Evolutionary conservation across 64 coral and sea anemone genomes (phyloP), one percentile per base, ranked within the genome.

Genomic region (Anthopleura sola): DNA sequence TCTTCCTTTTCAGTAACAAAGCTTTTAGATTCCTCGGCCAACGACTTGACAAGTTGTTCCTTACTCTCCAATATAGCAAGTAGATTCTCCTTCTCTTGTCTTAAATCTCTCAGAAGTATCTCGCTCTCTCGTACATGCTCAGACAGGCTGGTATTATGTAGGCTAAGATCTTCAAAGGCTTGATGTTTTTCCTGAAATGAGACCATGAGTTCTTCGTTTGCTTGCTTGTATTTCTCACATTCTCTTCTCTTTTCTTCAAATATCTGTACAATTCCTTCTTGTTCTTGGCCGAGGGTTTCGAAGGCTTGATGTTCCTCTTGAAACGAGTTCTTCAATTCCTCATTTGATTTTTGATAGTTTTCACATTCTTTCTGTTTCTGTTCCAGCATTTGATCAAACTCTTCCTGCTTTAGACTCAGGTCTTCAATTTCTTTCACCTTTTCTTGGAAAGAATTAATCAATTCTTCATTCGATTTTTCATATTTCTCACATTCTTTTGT

Each of bases 121-220:
- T 87, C 87, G 5, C 68, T 87, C 31, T 97, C 94, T 49, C 31
- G 36, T 66, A 97, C 47, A 53, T 83, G 84, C 48, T 60, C 84
- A 18, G 31, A 40, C 33, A 97, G 78, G 55, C 90, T 92, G 55
- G 80, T 82, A 14, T 92, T 97, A 26, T 97, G 53, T 38, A 38
- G 38, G 31, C 47, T 37, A 39, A 90, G 47, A 39, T 97, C 90
- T 19, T 90, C 87, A 38, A 56, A 53, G n/a, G 81, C 31, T 75
- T 92, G 94, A 36, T 92, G 86, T 46, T 95, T 92, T 16, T 95
- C 82, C 78, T 92, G 90, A 19, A 95, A 60, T n/a, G 90, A 75
- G 83, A 58, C 80, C 78, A 95, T 85, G 56, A 95, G 82, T 38
- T 88, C 86, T 24, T 95, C 58, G 57, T 91, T 95, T 39, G 58